Evolutionary conservation across 2,797 vertebrate genomes (phyloP).

Genomic region (Siniperca obscura): DNA sequence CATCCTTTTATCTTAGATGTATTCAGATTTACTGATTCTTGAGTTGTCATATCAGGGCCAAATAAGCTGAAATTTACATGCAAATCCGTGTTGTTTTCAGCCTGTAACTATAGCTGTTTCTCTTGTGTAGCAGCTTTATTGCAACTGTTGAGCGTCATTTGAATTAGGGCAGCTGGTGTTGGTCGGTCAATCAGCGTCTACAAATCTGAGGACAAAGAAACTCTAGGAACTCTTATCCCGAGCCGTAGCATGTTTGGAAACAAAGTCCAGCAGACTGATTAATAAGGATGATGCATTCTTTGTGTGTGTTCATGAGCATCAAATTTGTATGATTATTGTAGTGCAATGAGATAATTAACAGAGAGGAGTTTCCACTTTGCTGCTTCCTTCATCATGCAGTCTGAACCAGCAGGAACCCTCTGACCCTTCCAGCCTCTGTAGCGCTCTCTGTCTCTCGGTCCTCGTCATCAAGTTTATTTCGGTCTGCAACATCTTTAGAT

Average conservation of each 20-base stretch:
- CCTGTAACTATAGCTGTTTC: background rate
- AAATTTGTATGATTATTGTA: conserved; percentile 30
- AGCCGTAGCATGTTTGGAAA: conserved; percentile 14
- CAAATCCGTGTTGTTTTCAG: background rate
- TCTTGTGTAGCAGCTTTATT: background rate
- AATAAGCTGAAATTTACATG: background rate
- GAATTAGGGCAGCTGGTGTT: background rate
- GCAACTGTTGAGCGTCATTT: conserved; percentile 3
- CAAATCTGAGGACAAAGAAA: background rate
- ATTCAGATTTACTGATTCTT: background rate
- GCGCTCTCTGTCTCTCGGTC: background rate
- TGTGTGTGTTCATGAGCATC: conserved; percentile 35
- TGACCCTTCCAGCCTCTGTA: conserved; percentile 16
- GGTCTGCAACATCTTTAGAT: conserved; percentile 42
- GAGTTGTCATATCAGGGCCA: background rate
- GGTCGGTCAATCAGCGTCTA: background rate
- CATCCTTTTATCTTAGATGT: background rate
- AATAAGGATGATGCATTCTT: conserved; percentile 11
- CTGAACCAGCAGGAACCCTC: conserved; percentile 16
- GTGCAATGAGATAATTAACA: conserved; percentile 45
- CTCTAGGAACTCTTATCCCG: background rate
- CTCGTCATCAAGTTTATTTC: conserved; percentile 46
- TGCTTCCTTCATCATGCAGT: conserved; percentile 15
- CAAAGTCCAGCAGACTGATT: conserved; percentile 18
- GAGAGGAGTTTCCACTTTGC: conserved; percentile 60